Percentiles rank a stretch among this genome's conserved stretches.
Conservation (phyloP, 2,113 vertebrate species). For the Oxyura jamaicensis region DNA sequence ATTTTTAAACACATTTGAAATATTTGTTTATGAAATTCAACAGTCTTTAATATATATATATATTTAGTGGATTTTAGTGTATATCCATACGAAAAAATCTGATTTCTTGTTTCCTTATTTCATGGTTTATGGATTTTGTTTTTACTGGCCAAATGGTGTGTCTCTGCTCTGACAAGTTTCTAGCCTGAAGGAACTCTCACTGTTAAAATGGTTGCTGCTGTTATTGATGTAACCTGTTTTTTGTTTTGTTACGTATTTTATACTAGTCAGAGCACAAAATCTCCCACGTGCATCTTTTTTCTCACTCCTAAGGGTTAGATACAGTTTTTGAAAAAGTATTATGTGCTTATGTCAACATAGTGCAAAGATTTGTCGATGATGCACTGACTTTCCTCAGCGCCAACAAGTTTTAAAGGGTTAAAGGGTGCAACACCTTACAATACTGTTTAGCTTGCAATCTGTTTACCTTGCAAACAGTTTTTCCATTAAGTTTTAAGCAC, state of each 20-base stretch:
- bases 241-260: slow-evolving; percentile 64
- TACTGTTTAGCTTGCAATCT: not conserved
- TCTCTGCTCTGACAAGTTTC: slow-evolving; percentile 57
- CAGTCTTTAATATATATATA: not conserved
- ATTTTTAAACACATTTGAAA: not conserved
- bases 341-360: not conserved
- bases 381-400: not conserved
- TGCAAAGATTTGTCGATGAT: not conserved
- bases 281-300: slow-evolving; percentile 33
- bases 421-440: not conserved
- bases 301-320: not conserved
- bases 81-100: slow-evolving; percentile 46
- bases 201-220: slow-evolving; percentile 59
- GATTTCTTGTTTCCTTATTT: slow-evolving; percentile 71
- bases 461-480: not conserved
- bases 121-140: slow-evolving; percentile 75
- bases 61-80: slow-evolving; percentile 41
- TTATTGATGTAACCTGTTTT: slow-evolving; percentile 66
- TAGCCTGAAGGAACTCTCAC: slow-evolving; percentile 68
- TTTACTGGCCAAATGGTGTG: slow-evolving; percentile 67
- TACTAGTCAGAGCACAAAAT: slow-evolving; percentile 40
- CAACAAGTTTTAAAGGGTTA: not conserved
- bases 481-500: not conserved
- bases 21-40: not conserved
- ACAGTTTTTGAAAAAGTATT: not conserved